Evolutionary conservation across 2,113 vertebrate species (phyloP), one percentile per base, ranked within the genome.

Genomic region (Octodon degus): DNA sequence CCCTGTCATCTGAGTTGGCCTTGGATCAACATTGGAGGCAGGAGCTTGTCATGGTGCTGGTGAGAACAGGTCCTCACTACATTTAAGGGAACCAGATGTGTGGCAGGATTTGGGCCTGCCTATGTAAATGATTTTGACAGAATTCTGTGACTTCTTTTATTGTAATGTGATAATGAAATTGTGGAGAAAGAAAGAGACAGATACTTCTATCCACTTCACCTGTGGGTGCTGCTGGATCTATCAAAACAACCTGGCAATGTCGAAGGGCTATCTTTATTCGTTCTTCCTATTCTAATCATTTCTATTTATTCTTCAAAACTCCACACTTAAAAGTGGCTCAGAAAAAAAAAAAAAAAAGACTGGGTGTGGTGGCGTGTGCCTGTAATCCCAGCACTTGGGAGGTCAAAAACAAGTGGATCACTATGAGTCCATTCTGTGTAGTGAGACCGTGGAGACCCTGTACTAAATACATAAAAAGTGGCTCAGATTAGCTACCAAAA

Each of bases 401-500:
- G 55, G 55, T 17, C 55, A 58, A 19, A 58, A 58, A 19, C 16
- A 58, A 14, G 14, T 17, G 55, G 16, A 58, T 17, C 55, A 58
- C 55, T 58, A 19, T 17, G 4, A 19, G 55, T 58, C 55, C 16
- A 16, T 17, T 58, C 14, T 58, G 13, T 58, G 55, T 58, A 58
- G 55, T 58, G 55, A 58, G 55, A 58, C 14, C 16, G 2, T 58
- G 55, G 16, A 58, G 55, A 58, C 55, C 55, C 55, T 58, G 55
- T 16, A 58, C 55, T 58, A 19, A 58, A 19, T 58, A 58, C 55
- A 58, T 58, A 58, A 58, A 58, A 58, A 58, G 17, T 19, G 55
- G 55, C 27, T 91, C 79, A 63, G 40, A 47, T 85, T 84, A 85
- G 3, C 82, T 91, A 68, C 22, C 76, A 93, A 70, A 82, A 82